These are phyloP conservation scores for Fissipunctia ypsillon DNA, from an alignment of 2,888 invertebrate species.

Conservation along the genomic window DNA sequence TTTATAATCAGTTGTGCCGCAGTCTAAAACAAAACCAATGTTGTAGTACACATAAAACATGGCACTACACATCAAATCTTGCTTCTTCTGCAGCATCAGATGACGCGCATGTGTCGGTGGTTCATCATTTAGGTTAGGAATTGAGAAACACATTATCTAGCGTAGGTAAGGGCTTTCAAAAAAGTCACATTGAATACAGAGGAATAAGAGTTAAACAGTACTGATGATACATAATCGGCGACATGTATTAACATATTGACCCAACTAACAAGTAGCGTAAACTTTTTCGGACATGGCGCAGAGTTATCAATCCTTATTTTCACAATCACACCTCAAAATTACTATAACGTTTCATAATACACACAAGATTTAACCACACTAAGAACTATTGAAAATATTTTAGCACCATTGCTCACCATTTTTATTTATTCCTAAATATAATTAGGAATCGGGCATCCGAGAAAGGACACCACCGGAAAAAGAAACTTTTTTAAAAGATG, in stretches of 20 bases:
- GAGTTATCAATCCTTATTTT: slow-evolving; percentile 65
- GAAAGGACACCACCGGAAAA: slow-evolving; percentile 77
- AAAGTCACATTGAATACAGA: background rate
- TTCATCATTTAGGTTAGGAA: slow-evolving; percentile 84
- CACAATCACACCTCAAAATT: slow-evolving; percentile 64
- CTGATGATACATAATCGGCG: background rate
- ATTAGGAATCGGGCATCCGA: slow-evolving; percentile 68
- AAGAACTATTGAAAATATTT: slow-evolving; percentile 63
- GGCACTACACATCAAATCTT: slow-evolving; percentile 76
- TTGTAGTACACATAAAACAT: slow-evolving; percentile 86
- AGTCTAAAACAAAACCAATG: slow-evolving; percentile 75
- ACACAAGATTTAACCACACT: slow-evolving; percentile 33
- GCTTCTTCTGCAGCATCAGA: slow-evolving; percentile 84
- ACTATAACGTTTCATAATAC: slow-evolving; percentile 15
- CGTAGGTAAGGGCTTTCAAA: background rate
- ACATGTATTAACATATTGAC: background rate
- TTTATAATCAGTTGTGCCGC: slow-evolving; percentile 84
- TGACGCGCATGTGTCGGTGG: slow-evolving; percentile 91
- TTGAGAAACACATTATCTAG: background rate
- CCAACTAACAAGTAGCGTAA: slow-evolving; percentile 37
- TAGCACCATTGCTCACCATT: slow-evolving; percentile 76
- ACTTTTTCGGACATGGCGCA: slow-evolving; percentile 43
- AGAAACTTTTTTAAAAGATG: slow-evolving; percentile 66
- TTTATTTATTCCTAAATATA: slow-evolving; percentile 64
- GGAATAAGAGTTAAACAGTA: background rate